Conservation (phyloP, 2,113 vertebrate species). For the Sigmodon hispidus region DNA sequence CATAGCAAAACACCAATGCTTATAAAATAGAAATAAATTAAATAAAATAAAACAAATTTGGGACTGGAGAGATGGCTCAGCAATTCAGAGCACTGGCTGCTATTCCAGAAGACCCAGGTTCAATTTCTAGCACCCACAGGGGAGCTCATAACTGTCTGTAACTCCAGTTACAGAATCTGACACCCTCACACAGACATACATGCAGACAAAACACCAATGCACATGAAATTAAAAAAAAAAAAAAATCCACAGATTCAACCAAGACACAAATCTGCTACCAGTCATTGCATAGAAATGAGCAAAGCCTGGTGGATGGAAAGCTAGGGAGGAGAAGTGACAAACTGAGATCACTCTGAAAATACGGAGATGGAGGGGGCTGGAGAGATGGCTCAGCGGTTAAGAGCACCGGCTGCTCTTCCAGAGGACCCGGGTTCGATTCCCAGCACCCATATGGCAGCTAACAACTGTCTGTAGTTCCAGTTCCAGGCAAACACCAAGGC, state of each 20-base stretch:
- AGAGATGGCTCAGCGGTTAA: too few species aligned
- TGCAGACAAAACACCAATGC: neutral
- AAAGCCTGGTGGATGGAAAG: neutral
- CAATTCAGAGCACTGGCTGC: neutral
- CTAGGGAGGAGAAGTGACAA: conserved; percentile 29
- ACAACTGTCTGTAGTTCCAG: too few species aligned
- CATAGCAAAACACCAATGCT: too few species aligned
- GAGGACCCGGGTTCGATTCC: too few species aligned
- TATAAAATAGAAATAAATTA: too few species aligned
- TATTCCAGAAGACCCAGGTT: neutral
- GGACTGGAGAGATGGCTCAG: neutral
- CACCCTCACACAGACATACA: neutral
- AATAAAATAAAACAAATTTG: too few species aligned
- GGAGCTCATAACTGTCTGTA: neutral
- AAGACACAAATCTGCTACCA: neutral
- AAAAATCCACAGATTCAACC: neutral
- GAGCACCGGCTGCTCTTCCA: too few species aligned
- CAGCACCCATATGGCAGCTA: too few species aligned
- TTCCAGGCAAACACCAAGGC: too few species aligned
- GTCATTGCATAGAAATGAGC: conserved; percentile 31
- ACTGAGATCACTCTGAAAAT: conserved; percentile 66
- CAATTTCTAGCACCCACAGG: neutral
- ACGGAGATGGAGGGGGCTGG: too few species aligned
- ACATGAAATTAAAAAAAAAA: neutral
- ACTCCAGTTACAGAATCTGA: neutral